Evolutionary conservation across 2,113 vertebrate genomes (phyloP).

Genomic region (Rhynchopsitta pachyrhyncha): DNA sequence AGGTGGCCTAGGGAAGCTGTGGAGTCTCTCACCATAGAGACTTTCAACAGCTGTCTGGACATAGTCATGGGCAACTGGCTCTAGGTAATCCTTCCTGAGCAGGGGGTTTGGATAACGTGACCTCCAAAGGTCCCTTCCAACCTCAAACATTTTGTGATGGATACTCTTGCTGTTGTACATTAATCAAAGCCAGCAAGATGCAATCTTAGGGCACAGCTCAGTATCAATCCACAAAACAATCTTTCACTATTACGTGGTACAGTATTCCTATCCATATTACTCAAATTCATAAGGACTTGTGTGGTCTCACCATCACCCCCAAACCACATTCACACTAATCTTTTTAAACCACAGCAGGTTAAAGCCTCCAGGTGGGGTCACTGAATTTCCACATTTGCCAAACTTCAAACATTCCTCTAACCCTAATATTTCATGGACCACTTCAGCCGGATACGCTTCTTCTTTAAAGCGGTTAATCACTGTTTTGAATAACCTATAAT

Average conservation of each 20-base stretch:
- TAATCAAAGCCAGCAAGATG: not conserved
- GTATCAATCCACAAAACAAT: not conserved
- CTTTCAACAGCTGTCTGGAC: too few species aligned
- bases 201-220: not conserved
- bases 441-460: not conserved
- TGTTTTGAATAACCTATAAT: not conserved
- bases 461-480: not conserved
- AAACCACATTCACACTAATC: not conserved
- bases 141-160: not conserved
- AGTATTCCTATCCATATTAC: not conserved
- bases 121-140: not conserved
- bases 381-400: not conserved
- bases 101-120: not conserved
- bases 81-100: not conserved
- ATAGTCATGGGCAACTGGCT: too few species aligned
- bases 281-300: accelerated
- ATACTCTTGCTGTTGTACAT: not conserved
- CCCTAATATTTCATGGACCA: not conserved
- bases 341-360: not conserved
- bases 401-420: not conserved
- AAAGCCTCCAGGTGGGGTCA: not conserved
- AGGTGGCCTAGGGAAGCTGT: not conserved
- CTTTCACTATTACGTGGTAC: not conserved
- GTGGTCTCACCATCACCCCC: not conserved
- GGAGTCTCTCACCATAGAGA: not conserved